These are phyloP conservation scores for Heliocidaris erythrogramma DNA, from an alignment of 35 echinoderm and acorn worm species.

Conservation along the genomic window DNA sequence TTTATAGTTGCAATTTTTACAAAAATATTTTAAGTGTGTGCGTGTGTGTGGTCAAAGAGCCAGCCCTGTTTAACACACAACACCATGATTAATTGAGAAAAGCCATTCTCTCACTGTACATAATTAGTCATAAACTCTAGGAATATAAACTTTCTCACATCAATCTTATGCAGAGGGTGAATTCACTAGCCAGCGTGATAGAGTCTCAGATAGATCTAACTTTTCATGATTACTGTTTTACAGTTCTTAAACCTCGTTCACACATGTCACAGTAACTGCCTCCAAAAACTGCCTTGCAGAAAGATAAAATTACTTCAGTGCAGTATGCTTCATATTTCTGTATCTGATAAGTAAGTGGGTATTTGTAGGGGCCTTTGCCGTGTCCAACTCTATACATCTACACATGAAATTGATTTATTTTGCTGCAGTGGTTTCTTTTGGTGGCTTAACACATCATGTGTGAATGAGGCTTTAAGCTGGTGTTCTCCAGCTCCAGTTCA, in stretches of 20 bases:
- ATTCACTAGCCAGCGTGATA: conserved; percentile 31
- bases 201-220: background rate
- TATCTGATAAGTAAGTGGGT: too few relatives aligned
- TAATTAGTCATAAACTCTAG: background rate
- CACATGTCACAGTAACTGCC: too few relatives aligned
- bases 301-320: too few relatives aligned
- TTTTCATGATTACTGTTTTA: conserved; percentile 1
- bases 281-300: too few relatives aligned
- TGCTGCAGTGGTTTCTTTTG: too few relatives aligned
- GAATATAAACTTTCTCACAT: conserved; percentile 2
- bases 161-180: background rate
- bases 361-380: too few relatives aligned
- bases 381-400: too few relatives aligned
- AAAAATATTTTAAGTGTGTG: background rate
- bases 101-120: background rate
- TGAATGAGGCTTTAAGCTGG: background rate
- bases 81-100: background rate
- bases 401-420: too few relatives aligned
- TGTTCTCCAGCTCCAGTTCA: background rate
- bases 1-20: background rate
- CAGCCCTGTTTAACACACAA: background rate
- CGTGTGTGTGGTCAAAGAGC: background rate
- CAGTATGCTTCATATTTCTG: too few relatives aligned
- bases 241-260: background rate
- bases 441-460: background rate